Percentiles rank a stretch among this genome's conserved stretches.
Conservation (phyloP, 2,113 vertebrate genomes). For the Oncorhynchus mykiss region DNA sequence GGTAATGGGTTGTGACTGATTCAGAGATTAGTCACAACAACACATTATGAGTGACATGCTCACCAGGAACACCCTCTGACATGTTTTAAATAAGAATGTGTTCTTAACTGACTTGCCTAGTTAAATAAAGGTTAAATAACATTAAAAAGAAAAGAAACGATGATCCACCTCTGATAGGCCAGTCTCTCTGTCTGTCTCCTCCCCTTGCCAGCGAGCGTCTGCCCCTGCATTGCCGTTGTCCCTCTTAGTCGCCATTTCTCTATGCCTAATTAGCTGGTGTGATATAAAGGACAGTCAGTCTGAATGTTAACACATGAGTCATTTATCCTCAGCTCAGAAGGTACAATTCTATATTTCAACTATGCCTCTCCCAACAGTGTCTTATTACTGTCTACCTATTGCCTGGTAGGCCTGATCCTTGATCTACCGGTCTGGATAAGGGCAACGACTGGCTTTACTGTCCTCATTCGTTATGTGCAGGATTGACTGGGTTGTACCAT, state of each 20-base stretch:
- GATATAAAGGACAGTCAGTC: background rate
- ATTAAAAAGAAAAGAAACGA: too few relatives aligned
- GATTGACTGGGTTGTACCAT: background rate
- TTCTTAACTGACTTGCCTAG: too few relatives aligned
- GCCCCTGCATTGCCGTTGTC: constrained; percentile 36
- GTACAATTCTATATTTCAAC: background rate
- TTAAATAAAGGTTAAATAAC: too few relatives aligned
- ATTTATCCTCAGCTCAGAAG: background rate
- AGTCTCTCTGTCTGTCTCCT: constrained; percentile 3
- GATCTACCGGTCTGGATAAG: background rate
- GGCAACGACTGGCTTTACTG: background rate
- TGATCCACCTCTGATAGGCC: background rate
- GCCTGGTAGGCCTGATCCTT: background rate
- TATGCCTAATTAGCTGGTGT: background rate
- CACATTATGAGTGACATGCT: background rate
- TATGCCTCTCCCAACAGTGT: background rate
- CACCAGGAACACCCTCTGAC: background rate
- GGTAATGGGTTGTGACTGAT: background rate
- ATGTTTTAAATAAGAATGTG: background rate
- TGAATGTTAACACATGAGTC: background rate
- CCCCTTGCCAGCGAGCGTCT: background rate
- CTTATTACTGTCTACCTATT: background rate
- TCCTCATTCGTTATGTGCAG: background rate
- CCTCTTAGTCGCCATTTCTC: background rate
- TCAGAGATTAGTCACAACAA: background rate